A percentile compares a stretch with the other conserved stretches of the same genome.
Conservation (phyloP, 2,888 invertebrate species). For the Eurois occulta region DNA sequence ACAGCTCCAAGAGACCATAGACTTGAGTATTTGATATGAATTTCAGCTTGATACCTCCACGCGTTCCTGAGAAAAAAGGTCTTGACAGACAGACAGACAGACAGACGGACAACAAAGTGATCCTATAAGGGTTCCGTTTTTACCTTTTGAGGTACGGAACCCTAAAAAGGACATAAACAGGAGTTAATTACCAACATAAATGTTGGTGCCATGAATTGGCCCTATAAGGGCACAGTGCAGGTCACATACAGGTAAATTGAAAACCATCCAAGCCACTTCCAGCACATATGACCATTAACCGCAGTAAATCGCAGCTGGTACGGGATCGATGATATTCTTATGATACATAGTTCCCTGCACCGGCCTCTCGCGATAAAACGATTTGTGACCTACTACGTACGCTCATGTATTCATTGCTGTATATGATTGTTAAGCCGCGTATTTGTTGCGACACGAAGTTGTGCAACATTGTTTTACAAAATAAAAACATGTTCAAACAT, state of each 20-base stretch:
- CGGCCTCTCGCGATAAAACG: constrained; percentile 80
- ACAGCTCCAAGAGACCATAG: too few species aligned
- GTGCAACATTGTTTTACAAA: not conserved
- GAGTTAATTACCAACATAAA: not conserved
- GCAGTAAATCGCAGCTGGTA: constrained; percentile 82
- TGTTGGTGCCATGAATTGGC: too few species aligned
- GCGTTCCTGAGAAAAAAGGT: too few species aligned
- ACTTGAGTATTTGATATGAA: too few species aligned
- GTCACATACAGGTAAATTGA: not conserved
- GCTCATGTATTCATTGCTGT: constrained; percentile 4
- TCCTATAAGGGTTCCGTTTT: too few species aligned
- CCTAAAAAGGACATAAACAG: not conserved
- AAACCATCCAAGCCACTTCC: constrained; percentile 58
- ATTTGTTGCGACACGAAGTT: not conserved
- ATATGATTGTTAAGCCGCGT: not conserved
- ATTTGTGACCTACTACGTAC: constrained; percentile 75
- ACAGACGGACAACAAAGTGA: too few species aligned
- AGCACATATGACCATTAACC: constrained; percentile 63
- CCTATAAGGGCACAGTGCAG: not conserved
- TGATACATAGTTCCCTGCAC: constrained; percentile 83
- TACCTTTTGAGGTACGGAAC: too few species aligned
- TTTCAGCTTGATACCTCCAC: too few species aligned
- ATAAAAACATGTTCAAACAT: not conserved
- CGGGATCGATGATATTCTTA: constrained; percentile 82
- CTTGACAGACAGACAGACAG: too few species aligned